phyloP scores from a whole-genome alignment of 2,113 vertebrate genomes.

The Anhinga anhinga region DNA sequence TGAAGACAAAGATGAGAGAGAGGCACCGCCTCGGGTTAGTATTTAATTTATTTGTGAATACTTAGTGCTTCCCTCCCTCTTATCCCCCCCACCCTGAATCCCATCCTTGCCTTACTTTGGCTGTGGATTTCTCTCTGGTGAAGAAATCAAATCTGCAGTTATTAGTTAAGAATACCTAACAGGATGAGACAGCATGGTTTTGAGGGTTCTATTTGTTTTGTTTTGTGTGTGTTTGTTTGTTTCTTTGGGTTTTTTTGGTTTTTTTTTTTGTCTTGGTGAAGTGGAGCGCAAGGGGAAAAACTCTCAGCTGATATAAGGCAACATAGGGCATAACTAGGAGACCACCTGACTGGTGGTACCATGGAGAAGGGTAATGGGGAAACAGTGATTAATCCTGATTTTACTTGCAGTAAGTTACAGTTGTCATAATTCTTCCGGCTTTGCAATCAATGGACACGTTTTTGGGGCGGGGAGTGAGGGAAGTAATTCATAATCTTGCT shows the following conservation, averaged over 20 bases:
- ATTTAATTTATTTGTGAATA: background rate
- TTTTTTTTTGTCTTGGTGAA: background rate
- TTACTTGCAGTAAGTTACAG: background rate
- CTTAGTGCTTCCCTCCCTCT: background rate
- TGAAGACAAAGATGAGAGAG: conserved; percentile 96
- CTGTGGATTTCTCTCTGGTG: background rate
- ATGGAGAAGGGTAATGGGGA: background rate
- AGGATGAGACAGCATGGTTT: background rate
- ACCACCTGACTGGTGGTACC: background rate
- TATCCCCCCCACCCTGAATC: background rate
- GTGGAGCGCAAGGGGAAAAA: background rate
- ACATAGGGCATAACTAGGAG: background rate
- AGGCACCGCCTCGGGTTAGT: conserved; percentile 81
- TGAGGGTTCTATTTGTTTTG: background rate
- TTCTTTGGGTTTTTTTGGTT: too few relatives aligned
- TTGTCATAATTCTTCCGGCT: background rate
- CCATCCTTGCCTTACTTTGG: background rate
- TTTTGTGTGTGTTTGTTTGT: background rate
- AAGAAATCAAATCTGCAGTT: background rate
- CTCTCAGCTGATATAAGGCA: background rate
- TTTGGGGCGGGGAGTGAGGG: fast-evolving
- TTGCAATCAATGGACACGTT: background rate
- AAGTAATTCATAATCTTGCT: background rate
- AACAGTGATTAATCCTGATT: background rate
- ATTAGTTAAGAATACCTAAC: background rate